These are phyloP conservation scores for Scleropages formosus DNA, from an alignment of 2,797 vertebrate genomes.

Conservation along the genomic window DNA sequence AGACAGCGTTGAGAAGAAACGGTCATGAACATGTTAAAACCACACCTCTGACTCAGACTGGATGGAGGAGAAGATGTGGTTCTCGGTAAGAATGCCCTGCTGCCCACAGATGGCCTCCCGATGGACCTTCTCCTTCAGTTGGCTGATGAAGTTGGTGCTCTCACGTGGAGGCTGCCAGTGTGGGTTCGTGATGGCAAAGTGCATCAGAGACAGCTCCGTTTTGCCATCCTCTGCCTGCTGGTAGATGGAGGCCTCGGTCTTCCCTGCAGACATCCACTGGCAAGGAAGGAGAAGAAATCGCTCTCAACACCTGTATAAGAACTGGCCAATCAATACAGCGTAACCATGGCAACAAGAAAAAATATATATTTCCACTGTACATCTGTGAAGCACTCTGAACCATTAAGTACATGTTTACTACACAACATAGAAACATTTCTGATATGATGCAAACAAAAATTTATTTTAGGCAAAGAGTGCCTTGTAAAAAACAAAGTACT, in stretches of 20 bases:
- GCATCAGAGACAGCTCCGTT: conserved; percentile 96
- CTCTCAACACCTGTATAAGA: not conserved
- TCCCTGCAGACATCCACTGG: conserved; percentile 93
- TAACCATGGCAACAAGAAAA: not conserved
- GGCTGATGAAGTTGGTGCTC: conserved; percentile 94
- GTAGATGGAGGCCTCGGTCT: conserved; percentile 95
- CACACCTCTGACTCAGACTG: conserved; percentile 87
- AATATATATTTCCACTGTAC: conserved; percentile 6
- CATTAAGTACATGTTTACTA: not conserved
- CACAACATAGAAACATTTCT: conserved; percentile 7
- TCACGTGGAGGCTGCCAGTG: conserved; percentile 93
- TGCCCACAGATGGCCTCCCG: conserved; percentile 77
- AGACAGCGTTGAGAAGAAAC: too few relatives aligned
- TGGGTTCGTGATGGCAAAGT: conserved; percentile 97
- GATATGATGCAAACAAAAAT: not conserved
- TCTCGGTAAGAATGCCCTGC: conserved; percentile 74
- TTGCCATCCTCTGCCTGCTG: conserved; percentile 97
- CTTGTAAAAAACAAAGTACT: not conserved
- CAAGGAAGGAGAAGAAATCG: not conserved
- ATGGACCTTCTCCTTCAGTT: conserved; percentile 91
- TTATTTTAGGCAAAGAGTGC: not conserved
- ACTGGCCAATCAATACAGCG: too few relatives aligned
- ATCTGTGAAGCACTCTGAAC: not conserved
- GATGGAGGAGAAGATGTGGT: conserved; percentile 77
- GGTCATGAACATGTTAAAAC: too few relatives aligned